These are phyloP conservation scores for Chamaea fasciata DNA, from an alignment of 2,113 vertebrate genomes.

Conservation along the genomic window DNA sequence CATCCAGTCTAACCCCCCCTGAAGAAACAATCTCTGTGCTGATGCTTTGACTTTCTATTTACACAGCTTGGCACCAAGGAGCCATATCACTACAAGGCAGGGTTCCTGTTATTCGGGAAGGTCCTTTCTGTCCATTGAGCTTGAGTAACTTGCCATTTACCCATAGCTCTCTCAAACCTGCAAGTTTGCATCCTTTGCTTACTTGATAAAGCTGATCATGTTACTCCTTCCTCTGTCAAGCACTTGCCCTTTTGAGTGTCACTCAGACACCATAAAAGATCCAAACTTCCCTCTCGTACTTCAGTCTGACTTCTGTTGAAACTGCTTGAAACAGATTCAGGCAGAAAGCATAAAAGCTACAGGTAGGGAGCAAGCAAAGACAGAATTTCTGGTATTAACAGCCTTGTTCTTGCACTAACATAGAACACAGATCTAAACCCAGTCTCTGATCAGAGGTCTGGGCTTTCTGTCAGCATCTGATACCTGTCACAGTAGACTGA, in stretches of 20 bases:
- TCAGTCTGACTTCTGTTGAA: background rate
- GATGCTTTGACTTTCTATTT: background rate
- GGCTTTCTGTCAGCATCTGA: background rate
- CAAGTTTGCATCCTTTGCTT: background rate
- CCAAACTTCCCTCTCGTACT: background rate
- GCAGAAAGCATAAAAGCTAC: background rate
- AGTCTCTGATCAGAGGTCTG: background rate
- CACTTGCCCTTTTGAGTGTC: background rate
- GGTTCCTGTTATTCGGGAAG: background rate
- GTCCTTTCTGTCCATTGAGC: background rate
- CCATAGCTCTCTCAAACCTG: background rate
- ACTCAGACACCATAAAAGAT: background rate
- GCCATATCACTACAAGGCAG: background rate
- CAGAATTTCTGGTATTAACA: background rate
- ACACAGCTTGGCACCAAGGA: background rate
- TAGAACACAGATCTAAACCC: background rate
- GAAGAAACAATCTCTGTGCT: background rate
- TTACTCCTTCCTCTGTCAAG: background rate
- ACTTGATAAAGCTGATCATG: background rate
- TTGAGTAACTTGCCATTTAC: background rate
- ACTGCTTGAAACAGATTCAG: background rate
- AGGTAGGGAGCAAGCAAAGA: background rate
- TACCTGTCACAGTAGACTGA: background rate
- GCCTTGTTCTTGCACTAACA: background rate
- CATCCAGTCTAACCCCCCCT: constrained; percentile 26